Conservation (phyloP, 2,113 vertebrate species). For the Nannospalax galili region DNA sequence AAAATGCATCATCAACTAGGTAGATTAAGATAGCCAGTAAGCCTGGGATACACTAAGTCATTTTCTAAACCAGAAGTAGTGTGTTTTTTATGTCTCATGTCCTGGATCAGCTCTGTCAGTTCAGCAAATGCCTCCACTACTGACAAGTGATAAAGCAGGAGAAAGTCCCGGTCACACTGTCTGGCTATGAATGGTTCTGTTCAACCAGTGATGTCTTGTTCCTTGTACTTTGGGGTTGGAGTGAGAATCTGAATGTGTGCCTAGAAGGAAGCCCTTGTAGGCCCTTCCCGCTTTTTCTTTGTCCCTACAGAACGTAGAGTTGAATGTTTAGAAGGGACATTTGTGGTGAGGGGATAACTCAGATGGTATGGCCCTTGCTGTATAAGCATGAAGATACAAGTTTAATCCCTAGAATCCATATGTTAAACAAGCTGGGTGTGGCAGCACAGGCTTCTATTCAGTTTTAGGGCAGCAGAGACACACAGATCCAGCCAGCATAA, state of each 20-base stretch:
- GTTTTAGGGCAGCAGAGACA: not conserved
- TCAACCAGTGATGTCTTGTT: not conserved
- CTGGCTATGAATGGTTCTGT: not conserved
- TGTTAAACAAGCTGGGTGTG: not conserved
- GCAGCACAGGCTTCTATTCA: not conserved
- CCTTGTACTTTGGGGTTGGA: no score
- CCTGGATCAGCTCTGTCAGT: conserved; percentile 9
- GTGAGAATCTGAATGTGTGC: not conserved
- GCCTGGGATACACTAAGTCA: not conserved
- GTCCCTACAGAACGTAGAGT: not conserved
- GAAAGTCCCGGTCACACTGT: not conserved
- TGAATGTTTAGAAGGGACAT: not conserved
- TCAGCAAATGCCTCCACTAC: not conserved
- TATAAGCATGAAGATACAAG: not conserved
- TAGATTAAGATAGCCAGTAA: conserved; percentile 47
- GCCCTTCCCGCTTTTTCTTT: not conserved
- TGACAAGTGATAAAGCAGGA: conserved; percentile 52
- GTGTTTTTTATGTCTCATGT: conserved; percentile 19
- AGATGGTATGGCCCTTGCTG: no score
- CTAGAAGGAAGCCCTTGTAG: not conserved
- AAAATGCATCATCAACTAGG: not conserved
- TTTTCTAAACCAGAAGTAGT: conserved; percentile 30
- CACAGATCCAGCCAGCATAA: no score
- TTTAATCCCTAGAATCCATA: not conserved
- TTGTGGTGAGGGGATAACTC: not conserved